phyloP scores from a whole-genome alignment of 1,140 invertebrate genomes.

The Aricia agestis region DNA sequence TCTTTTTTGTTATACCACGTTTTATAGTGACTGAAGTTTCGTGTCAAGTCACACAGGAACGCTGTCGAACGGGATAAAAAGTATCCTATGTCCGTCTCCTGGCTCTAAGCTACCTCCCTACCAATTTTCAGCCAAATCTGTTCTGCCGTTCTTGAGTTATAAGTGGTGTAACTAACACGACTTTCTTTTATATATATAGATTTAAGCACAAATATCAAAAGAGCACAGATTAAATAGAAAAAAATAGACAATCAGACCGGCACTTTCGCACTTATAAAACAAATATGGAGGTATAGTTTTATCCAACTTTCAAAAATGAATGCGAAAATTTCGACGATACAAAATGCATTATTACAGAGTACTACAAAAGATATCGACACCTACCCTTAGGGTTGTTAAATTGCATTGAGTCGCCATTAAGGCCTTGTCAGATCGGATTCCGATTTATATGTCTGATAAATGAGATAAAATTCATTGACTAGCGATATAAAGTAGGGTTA shows the following conservation, averaged over 20 bases:
- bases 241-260: too few relatives aligned
- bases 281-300: too few relatives aligned
- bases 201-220: too few relatives aligned
- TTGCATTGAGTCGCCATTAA: constrained; percentile 75
- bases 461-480: constrained; percentile 54
- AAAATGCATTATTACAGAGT: constrained; percentile 32
- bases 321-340: constrained; percentile 24
- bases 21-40: too few relatives aligned
- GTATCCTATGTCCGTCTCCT: too few relatives aligned
- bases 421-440: constrained; percentile 75
- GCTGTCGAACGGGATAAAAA: too few relatives aligned
- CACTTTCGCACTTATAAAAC: too few relatives aligned
- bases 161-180: constrained; percentile 29
- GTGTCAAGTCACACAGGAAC: too few relatives aligned
- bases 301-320: not conserved
- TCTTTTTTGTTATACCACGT: too few relatives aligned
- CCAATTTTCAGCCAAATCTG: too few relatives aligned
- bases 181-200: constrained; percentile 26
- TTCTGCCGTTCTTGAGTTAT: constrained; percentile 31
- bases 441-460: constrained; percentile 74
- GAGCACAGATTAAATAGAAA: too few relatives aligned
- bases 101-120: too few relatives aligned
- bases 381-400: constrained; percentile 66
- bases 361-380: constrained; percentile 55
- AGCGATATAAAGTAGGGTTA: constrained; percentile 23